A percentile compares a stretch with the other conserved stretches of the same genome.
Evolutionary conservation across 2,797 vertebrate species (phyloP).

Genomic region (Nannoperca australis): DNA sequence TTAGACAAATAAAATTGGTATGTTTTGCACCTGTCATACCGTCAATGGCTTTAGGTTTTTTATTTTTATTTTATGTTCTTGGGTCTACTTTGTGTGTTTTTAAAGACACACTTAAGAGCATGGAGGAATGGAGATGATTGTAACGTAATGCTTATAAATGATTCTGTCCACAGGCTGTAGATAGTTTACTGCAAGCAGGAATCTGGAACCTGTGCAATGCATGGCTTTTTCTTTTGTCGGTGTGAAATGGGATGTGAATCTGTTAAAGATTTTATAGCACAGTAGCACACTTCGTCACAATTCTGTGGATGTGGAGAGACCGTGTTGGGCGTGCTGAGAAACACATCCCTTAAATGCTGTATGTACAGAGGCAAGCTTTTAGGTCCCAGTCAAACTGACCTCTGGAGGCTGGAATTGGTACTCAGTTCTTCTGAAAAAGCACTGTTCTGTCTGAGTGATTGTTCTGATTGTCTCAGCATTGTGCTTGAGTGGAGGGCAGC

Average conservation of each 20-base stretch:
- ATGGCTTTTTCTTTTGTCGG: conserved; percentile 71
- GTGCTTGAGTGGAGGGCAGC: conserved; percentile 81
- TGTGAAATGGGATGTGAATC: conserved; percentile 62
- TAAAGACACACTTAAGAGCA: conserved; percentile 56
- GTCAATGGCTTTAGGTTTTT: conserved; percentile 65
- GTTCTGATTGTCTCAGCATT: conserved; percentile 86
- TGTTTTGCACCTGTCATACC: conserved; percentile 71
- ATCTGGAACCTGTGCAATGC: conserved; percentile 61
- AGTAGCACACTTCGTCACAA: conserved; percentile 52
- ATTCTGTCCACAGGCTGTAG: conserved; percentile 53
- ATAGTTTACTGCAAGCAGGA: conserved; percentile 57
- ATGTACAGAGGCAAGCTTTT: conserved; percentile 70
- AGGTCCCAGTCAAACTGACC: conserved; percentile 74
- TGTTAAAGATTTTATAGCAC: conserved; percentile 47
- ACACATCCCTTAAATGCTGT: conserved; percentile 65
- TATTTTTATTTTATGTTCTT: conserved; percentile 36
- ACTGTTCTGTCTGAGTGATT: conserved; percentile 79
- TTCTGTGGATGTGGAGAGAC: conserved; percentile 49
- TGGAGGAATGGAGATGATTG: conserved; percentile 52
- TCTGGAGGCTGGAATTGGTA: conserved; percentile 74
- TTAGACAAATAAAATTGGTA: conserved; percentile 66
- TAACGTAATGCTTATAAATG: conserved; percentile 43
- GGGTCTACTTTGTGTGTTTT: conserved; percentile 52
- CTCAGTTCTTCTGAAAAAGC: conserved; percentile 79
- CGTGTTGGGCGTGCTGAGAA: conserved; percentile 46